These are phyloP conservation scores for Lepilemur septentrionalis DNA, from an alignment of 2,797 vertebrate genomes.

Conservation along the genomic window DNA sequence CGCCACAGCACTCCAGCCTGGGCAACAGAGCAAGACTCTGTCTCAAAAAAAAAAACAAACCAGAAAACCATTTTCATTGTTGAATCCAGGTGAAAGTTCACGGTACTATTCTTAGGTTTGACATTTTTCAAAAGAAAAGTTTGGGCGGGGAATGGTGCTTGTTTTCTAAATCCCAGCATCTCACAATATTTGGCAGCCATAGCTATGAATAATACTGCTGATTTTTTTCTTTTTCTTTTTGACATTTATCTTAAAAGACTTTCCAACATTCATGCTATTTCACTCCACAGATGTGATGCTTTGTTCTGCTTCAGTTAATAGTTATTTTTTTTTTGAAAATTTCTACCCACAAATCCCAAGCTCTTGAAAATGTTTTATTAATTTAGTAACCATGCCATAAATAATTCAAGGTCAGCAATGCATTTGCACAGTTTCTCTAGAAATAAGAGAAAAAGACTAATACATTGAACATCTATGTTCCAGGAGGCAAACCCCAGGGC, in stretches of 20 bases:
- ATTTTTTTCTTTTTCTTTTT: neutral
- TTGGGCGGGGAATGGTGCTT: neutral
- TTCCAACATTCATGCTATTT: neutral
- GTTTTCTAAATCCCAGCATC: neutral
- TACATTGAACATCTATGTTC: neutral
- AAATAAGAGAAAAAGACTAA: neutral
- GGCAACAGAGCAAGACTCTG: no score
- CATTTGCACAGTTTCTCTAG: neutral
- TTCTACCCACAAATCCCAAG: neutral
- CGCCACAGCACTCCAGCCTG: no score
- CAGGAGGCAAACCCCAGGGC: neutral
- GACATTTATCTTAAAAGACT: neutral
- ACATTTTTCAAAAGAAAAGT: conserved; percentile 14
- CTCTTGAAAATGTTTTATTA: conserved; percentile 2
- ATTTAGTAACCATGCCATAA: neutral
- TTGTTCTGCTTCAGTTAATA: conserved; percentile 21
- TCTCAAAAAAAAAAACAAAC: neutral
- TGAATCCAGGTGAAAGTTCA: neutral
- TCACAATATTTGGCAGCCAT: neutral
- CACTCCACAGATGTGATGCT: neutral
- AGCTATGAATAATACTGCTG: neutral
- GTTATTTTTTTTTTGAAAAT: neutral
- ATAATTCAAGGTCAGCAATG: neutral
- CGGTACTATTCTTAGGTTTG: neutral
- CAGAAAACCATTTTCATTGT: neutral